Evolutionary conservation across 37 sponge, comb jelly and placozoan genomes (phyloP).

Genomic region (Eunapius fragilis): DNA sequence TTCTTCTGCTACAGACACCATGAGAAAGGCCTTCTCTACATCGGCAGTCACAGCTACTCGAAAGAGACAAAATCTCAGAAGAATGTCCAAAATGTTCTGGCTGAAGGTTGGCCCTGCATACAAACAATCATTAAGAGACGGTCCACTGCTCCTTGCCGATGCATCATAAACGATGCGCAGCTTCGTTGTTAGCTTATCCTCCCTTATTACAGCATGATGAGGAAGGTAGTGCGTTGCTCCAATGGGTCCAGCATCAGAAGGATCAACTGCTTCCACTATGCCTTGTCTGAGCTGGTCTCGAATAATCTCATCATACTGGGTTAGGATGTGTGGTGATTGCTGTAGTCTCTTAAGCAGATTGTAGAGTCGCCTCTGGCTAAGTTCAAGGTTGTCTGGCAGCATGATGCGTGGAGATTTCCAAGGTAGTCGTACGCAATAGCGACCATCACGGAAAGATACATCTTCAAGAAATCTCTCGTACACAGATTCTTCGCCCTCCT

Average conservation of each 20-base stretch:
- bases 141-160: background rate
- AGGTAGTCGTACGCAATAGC: conserved; percentile 38
- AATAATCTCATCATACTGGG: conserved; percentile 31
- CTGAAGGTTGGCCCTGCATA: conserved; percentile 4
- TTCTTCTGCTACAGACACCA: background rate
- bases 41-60: conserved; percentile 16
- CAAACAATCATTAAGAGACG: conserved; percentile 20
- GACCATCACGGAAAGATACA: conserved; percentile 14
- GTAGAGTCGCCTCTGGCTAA: conserved; percentile 16
- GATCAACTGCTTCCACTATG: conserved; percentile 32
- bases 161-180: background rate
- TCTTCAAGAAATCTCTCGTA: conserved; percentile 11
- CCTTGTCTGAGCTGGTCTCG: conserved; percentile 21
- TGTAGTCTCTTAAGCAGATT: conserved; percentile 16
- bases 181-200: conserved; percentile 16
- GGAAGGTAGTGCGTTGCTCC: conserved; percentile 31
- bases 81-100: conserved; percentile 13
- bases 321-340: conserved; percentile 18
- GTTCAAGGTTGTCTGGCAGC: conserved; percentile 29
- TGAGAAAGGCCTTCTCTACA: conserved; percentile 25
- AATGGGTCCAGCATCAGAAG: background rate
- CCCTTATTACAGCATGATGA: conserved; percentile 20
- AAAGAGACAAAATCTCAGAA: conserved; percentile 6
- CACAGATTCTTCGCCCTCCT: background rate
- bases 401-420: conserved; percentile 30